Conservation (phyloP, 2,888 invertebrate genomes). For the Empis stercorea region DNA sequence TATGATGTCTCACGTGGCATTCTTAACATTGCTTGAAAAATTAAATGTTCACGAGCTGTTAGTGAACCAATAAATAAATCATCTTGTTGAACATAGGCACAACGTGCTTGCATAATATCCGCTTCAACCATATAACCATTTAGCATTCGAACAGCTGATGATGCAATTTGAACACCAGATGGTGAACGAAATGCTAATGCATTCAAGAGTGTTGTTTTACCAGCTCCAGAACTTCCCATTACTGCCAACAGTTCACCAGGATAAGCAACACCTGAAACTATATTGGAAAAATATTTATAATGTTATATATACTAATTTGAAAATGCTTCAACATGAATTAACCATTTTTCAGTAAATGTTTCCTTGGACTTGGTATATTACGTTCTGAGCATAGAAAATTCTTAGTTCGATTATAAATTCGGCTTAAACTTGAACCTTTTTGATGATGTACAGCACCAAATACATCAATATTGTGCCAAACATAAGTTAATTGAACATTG, state of each 20-base stretch:
- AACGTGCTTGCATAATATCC: constrained; percentile 57
- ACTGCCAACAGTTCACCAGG: constrained; percentile 79
- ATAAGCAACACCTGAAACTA: constrained; percentile 70
- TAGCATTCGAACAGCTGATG: constrained; percentile 43
- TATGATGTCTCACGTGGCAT: constrained; percentile 70
- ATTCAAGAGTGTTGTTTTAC: constrained; percentile 89
- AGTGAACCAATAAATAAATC: constrained; percentile 85
- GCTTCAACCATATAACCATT: constrained; percentile 68
- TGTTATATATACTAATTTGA: neutral
- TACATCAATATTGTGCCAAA: constrained; percentile 69
- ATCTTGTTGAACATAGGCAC: constrained; percentile 89
- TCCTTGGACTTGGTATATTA: constrained; percentile 38
- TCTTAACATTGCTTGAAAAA: constrained; percentile 77
- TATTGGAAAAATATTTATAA: neutral
- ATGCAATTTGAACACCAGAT: constrained; percentile 47
- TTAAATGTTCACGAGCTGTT: constrained; percentile 78
- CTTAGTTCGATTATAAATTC: constrained; percentile 40
- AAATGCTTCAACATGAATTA: constrained; percentile 12
- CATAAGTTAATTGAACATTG: constrained; percentile 48
- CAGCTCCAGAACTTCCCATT: constrained; percentile 84
- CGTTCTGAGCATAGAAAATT: constrained; percentile 29
- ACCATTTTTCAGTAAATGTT: constrained; percentile 67
- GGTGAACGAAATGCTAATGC: constrained; percentile 72
- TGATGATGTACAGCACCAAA: constrained; percentile 47
- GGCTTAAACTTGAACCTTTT: constrained; percentile 29